A percentile compares a stretch with the other conserved stretches of the same genome.
Conservation (phyloP, 2,797 vertebrate species). For the Varecia variegata region DNA sequence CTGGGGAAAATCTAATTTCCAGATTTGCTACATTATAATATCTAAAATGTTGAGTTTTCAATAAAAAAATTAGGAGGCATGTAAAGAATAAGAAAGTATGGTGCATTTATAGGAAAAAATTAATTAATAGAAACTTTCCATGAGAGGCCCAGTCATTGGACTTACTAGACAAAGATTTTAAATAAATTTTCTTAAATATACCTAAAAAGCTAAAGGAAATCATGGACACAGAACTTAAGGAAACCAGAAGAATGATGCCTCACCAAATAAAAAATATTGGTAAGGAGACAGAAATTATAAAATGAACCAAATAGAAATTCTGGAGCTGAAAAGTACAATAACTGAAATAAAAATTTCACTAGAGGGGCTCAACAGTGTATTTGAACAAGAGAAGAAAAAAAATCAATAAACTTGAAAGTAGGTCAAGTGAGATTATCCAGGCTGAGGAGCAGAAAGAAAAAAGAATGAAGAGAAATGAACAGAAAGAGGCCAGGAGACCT, state of each 20-base stretch:
- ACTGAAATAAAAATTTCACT: not conserved
- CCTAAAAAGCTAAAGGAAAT: not conserved
- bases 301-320: not conserved
- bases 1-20: not conserved
- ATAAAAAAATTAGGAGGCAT: not conserved
- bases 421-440: not conserved
- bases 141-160: not conserved
- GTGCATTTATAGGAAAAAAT: not conserved
- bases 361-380: not conserved
- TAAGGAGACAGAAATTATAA: not conserved
- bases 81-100: not conserved
- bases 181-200: not conserved
- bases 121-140: not conserved
- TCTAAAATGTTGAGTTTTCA: not conserved
- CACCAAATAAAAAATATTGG: not conserved
- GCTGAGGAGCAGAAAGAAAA: not conserved
- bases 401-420: not conserved
- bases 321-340: not conserved
- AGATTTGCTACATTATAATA: not conserved
- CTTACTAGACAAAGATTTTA: constrained; percentile 13
- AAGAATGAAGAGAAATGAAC: not conserved
- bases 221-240: not conserved
- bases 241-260: not conserved
- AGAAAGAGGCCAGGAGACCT: not conserved
- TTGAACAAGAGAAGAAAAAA: not conserved